Base-by-base conservation (phyloP, 2,797 vertebrate species). In the Rhodeus uyekii region DNA sequence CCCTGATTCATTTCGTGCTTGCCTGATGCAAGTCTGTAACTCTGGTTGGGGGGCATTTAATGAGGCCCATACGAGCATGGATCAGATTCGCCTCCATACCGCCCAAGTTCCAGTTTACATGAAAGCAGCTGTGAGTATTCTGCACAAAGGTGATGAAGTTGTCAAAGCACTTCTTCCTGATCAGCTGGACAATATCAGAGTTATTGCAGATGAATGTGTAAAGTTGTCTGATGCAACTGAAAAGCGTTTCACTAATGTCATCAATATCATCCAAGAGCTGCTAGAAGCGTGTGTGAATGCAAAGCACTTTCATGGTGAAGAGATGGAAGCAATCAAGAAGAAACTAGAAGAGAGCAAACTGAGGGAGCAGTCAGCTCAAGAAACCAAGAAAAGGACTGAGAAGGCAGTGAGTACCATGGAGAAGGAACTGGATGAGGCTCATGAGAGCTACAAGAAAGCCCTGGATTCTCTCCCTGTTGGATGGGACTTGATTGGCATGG, bases 1-100 rank as follows among this genome's bases (percentile, higher is more conserved):
- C 18, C 86, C 90, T 16, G 82, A 89, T 32, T 90, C 90, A 7
- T 91, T 90, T 69, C 84, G 85, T 1, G 86, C 88, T 4, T 90
- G 87, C 27, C 82, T 91, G n/a, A 87, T 87, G 84, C 89, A 91
- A 78, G 86, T 90, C 29, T 85, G 86, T 77, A 89, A 88, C 22
- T 53, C 60, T 68, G 88, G 87, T 2, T 89, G 90, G 89, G 13
- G 10, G 2, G 87, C 88, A 24, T 91, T 91, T 78, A 89, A 87
- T 3, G 80, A 89, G 18, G 88, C 88, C 36, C 88, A 90, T 39
- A 87, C 68, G 60, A 90, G 84, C 61, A 89, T 87, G 89, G 85
- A 89, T 58, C 67, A 86, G 55, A 91, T 89, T 53, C 65, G 82
- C 27, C 72, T 87, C 2, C 72, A 84, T 8, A 76, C 86, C 22